A percentile compares a stretch with the other conserved stretches of the same genome.
Evolutionary conservation across 1,140 invertebrate genomes (phyloP).

Genomic region (Bombus cullumanus): DNA sequence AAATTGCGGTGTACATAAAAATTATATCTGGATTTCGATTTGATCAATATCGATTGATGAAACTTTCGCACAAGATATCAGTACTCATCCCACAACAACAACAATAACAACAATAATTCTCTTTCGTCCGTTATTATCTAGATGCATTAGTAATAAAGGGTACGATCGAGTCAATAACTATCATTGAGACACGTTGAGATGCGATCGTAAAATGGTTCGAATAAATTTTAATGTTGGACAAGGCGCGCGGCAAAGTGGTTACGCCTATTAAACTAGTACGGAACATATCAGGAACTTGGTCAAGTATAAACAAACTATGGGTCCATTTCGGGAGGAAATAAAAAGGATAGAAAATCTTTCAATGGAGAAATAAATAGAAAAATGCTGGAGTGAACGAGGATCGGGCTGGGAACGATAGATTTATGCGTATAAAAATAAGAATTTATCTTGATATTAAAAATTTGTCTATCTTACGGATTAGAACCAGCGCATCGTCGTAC

Average conservation of each 20-base stretch:
- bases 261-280: neutral
- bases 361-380: neutral
- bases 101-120: neutral
- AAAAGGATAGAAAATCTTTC: neutral
- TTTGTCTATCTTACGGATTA: slow-evolving; percentile 56
- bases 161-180: neutral
- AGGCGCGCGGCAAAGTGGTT: neutral
- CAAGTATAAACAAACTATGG: neutral
- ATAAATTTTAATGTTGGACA: neutral
- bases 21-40: neutral
- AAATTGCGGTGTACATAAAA: neutral
- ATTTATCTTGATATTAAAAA: slow-evolving; percentile 65
- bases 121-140: neutral
- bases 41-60: neutral
- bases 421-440: slow-evolving; percentile 69
- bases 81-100: neutral
- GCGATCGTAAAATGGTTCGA: neutral
- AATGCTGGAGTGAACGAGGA: neutral
- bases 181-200: neutral
- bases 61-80: neutral
- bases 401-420: slow-evolving; percentile 45
- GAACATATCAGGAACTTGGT: slow-evolving; percentile 13
- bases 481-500: slow-evolving; percentile 51
- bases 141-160: neutral
- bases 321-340: neutral